Percentiles rank a stretch among this genome's conserved stretches.
These are phyloP conservation scores for Monomorium pharaonis DNA, from an alignment of 1,140 invertebrate species.

Conservation along the genomic window DNA sequence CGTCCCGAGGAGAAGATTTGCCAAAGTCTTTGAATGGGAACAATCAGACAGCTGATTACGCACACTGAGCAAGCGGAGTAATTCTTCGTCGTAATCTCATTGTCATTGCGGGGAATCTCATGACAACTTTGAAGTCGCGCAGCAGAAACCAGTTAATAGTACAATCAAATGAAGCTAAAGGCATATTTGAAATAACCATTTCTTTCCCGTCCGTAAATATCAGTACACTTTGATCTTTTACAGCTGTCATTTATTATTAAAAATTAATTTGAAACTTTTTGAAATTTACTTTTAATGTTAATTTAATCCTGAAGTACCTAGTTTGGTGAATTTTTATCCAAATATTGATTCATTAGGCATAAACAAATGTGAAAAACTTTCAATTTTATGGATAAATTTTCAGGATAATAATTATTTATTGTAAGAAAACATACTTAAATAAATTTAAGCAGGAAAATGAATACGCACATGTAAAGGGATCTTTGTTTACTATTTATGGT, in stretches of 20 bases:
- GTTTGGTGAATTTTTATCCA: no score
- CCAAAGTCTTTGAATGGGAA: slow-evolving; percentile 50
- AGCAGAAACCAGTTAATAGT: not conserved
- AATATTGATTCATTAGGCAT: no score
- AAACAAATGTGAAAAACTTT: no score
- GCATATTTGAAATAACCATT: not conserved
- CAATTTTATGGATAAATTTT: no score
- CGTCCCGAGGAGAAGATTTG: slow-evolving; percentile 33
- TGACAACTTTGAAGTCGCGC: slow-evolving; percentile 2
- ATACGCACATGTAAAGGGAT: not conserved
- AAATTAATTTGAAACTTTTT: not conserved
- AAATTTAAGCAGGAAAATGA: not conserved
- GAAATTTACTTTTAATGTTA: not conserved
- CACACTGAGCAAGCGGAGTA: slow-evolving; percentile 47
- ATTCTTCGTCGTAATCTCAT: slow-evolving; percentile 53
- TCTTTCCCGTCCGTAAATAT: not conserved
- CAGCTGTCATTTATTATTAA: not conserved
- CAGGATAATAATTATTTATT: no score
- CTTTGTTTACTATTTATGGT: not conserved
- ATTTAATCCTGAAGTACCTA: not conserved
- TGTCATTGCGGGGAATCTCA: not conserved
- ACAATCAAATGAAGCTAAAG: not conserved
- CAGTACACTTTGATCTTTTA: not conserved
- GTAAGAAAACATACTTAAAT: not conserved
- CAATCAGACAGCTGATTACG: slow-evolving; percentile 68